Base-by-base conservation (phyloP, 2,113 vertebrate genomes). In the Cavia aperea region DNA sequence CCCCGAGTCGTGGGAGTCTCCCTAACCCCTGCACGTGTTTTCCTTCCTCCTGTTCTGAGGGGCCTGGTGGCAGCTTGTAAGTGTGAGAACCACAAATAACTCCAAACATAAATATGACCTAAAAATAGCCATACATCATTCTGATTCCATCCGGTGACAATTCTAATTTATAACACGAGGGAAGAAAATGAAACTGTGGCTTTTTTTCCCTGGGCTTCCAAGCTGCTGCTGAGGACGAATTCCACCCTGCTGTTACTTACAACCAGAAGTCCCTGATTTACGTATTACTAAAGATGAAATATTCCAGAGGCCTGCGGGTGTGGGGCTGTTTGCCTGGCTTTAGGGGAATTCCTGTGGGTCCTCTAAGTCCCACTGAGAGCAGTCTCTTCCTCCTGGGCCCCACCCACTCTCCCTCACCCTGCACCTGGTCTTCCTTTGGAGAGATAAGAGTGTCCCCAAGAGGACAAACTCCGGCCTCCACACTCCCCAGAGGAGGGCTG, bases 101-200 rank as follows among this genome's bases (percentile, higher is more conserved):
- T 68, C 93, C 84, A 58, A 75, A 95, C 90, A 83, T 58, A 94
- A 95, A 86, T 39, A 89, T 11, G 62, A 75, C 92, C 95, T 78
- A 68, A 85, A 89, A 93, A 95, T 92, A 90, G 54, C 93, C 83
- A 49, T 81, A 72, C 60, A 70, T 84, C 94, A 84, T 43, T 81
- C 93, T 39, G 65, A 91, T 39, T 88, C 86, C 87, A 73, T 18
- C 78, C 82, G 4, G 90, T 60, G 94, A 95, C 46, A 87, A 88
- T 83, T 93, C 95, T 94, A 86, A 96, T 93, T 95, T 94, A 95
- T 85, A 91, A 92, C 78, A 66, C 1, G 33, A 89, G 88, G 75
- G 81, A 21, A 93, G 81, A 85, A 90, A 92, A 92, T 31, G 93
- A 93, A 81, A 78, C 33, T 7, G 78, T 51, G 93, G 51, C 51